Evolutionary conservation across 35 echinoderm and acorn worm species (phyloP), one percentile per base, ranked within the genome.

Genomic region (Lytechinus pictus): DNA sequence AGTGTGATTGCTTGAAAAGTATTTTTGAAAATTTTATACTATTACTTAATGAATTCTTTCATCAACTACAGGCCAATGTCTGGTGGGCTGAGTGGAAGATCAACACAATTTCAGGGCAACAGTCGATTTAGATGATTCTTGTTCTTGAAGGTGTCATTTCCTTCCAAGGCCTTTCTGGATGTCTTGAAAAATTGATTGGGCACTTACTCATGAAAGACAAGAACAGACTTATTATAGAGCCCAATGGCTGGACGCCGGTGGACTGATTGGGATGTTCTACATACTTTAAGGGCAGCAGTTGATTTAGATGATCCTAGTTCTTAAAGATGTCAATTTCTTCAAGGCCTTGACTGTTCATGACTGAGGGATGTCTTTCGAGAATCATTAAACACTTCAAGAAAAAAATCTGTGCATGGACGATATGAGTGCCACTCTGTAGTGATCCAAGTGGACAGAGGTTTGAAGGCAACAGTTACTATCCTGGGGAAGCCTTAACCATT

Each of bases 61-160:
- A 87, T 87, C 13, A 58, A 8, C 29, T 96, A 27, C 54, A 96
- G 95, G 56, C 95, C 95, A 44, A 57, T 92, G 87, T 96, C 95
- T 53, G 95, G 95, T 10, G 88, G 88, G 16, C 9, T 87, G 27
- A 56, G 55, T 91, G 72, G 57, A 55, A 27, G 95, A 72, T 96
- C 95, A 53, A 54, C 87, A 53, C 90, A 89, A 16, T 72, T 66
- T 52, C 55, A 57, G 87, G 52, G 95, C 51, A 72, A 55, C 56
- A 91, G 44, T 27, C 53, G 95, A 56, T 91, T 92, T 12, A 53
- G 95, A 54, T 95, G 95, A 95, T 27, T 29, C 44, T 9, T 11
- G 33, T 44, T 44, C 66, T n/a, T 0, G n/a, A 79, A 79, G 66
- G n/a, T 79, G 66, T n/a, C 66, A 44, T 44, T 44, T 44, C 2